phyloP scores from a whole-genome alignment of 1,140 invertebrate species.

The Chlorops oryzae region DNA sequence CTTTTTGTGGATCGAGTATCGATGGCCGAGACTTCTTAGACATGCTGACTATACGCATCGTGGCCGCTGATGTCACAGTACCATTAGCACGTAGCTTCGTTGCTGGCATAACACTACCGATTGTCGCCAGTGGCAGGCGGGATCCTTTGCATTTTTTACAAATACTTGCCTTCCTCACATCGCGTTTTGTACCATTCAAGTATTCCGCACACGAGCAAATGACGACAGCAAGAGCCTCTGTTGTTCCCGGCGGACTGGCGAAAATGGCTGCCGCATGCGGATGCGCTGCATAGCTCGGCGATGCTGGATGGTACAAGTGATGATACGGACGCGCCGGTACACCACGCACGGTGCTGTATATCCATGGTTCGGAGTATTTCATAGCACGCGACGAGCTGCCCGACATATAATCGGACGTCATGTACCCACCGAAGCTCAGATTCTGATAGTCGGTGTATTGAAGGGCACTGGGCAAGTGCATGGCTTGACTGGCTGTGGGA shows the following conservation, averaged over 20 bases:
- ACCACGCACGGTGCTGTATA: constrained; percentile 65
- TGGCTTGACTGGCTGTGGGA: too few relatives aligned
- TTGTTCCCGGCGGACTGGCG: constrained; percentile 47
- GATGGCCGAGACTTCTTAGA: constrained; percentile 55
- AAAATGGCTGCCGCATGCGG: constrained; percentile 53
- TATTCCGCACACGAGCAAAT: constrained; percentile 72
- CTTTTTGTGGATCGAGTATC: constrained; percentile 56
- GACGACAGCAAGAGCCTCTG: constrained; percentile 58
- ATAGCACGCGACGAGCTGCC: constrained; percentile 67
- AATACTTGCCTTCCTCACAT: constrained; percentile 61
- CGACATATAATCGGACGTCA: constrained; percentile 38
- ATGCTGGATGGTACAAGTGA: constrained; percentile 43
- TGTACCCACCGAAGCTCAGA: neutral
- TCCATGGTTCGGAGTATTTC: constrained; percentile 76
- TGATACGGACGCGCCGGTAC: constrained; percentile 51
- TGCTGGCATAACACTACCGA: constrained; percentile 54
- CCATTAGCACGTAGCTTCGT: constrained; percentile 47
- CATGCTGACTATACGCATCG: constrained; percentile 55
- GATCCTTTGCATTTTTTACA: constrained; percentile 77
- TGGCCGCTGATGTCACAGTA: too few relatives aligned
- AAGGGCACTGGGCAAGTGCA: constrained; percentile 10
- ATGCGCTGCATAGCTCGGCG: constrained; percentile 32
- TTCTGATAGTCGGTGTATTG: too few relatives aligned
- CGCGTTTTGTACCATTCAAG: constrained; percentile 64
- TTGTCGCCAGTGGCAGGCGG: constrained; percentile 57